A percentile compares a stretch with the other conserved stretches of the same genome.
Conservation (phyloP, 2,797 vertebrate genomes). For the Bufotes viridis region DNA sequence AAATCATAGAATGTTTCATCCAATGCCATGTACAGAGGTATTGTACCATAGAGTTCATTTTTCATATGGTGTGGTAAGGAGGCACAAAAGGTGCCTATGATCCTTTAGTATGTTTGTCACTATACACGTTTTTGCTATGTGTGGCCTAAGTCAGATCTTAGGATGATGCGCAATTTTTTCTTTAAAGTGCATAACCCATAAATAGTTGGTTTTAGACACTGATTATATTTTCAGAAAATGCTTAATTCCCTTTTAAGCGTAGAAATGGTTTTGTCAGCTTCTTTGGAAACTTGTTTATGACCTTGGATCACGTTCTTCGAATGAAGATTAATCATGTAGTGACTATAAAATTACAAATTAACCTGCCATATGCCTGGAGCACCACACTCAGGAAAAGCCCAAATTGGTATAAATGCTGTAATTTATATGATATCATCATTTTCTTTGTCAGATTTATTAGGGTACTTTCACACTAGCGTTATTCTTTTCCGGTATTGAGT, state of each 20-base stretch:
- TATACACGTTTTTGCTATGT: neutral
- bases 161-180: neutral
- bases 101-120: too few species aligned
- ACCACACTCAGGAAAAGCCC: neutral
- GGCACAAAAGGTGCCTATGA: too few species aligned
- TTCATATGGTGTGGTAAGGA: too few species aligned
- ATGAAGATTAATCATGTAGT: conserved; percentile 45
- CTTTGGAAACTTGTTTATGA: conserved; percentile 48
- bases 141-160: neutral
- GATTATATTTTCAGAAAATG: conserved; percentile 49
- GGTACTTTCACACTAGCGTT: too few species aligned
- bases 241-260: conserved; percentile 12
- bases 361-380: conserved; percentile 30
- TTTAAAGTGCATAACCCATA: neutral
- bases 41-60: too few species aligned
- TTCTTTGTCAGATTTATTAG: conserved; percentile 19
- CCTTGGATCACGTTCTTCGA: conserved; percentile 21
- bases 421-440: conserved; percentile 13
- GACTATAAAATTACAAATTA: conserved; percentile 42
- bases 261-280: conserved; percentile 36
- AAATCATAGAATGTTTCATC: too few species aligned
- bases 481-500: too few species aligned
- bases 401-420: neutral
- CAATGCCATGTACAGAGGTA: too few species aligned
- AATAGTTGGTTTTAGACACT: neutral